Percentiles rank a stretch among this genome's conserved stretches.
Evolutionary conservation across 2,888 invertebrate species (phyloP).

Genomic region (Drosophila meridiana): DNA sequence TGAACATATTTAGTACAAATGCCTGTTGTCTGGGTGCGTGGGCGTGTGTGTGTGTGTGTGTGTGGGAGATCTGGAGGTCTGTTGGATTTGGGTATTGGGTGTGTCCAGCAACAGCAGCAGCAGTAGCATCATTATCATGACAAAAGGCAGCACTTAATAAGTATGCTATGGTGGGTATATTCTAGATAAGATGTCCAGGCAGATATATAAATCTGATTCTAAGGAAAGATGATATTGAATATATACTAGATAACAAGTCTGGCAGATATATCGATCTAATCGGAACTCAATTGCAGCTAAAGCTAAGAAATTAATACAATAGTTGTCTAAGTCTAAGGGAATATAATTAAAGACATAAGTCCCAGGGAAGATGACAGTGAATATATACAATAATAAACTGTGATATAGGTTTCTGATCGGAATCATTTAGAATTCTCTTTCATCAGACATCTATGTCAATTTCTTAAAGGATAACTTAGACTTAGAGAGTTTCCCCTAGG

Average conservation of each 20-base stretch:
- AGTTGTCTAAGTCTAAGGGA: too few species aligned
- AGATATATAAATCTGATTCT: too few species aligned
- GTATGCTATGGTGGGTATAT: neutral
- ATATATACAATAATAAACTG: too few species aligned
- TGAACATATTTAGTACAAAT: constrained; percentile 13
- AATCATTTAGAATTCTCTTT: neutral
- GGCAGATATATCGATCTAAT: too few species aligned
- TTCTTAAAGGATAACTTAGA: too few species aligned
- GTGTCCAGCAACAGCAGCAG: constrained; percentile 18
- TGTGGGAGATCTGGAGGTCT: neutral
- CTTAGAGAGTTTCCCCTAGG: too few species aligned
- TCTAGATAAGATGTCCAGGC: neutral
- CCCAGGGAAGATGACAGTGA: too few species aligned
- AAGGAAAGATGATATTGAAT: too few species aligned
- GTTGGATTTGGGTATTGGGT: constrained; percentile 13
- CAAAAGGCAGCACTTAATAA: neutral
- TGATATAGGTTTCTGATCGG: neutral
- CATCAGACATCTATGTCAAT: too few species aligned
- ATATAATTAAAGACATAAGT: too few species aligned
- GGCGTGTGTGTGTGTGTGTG: neutral
- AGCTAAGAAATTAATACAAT: neutral
- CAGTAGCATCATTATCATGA: neutral
- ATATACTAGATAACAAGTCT: too few species aligned
- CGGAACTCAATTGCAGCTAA: neutral
- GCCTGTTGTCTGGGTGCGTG: neutral